phyloP scores from a whole-genome alignment of 2,888 invertebrate species.

The Dynastes grantii region DNA sequence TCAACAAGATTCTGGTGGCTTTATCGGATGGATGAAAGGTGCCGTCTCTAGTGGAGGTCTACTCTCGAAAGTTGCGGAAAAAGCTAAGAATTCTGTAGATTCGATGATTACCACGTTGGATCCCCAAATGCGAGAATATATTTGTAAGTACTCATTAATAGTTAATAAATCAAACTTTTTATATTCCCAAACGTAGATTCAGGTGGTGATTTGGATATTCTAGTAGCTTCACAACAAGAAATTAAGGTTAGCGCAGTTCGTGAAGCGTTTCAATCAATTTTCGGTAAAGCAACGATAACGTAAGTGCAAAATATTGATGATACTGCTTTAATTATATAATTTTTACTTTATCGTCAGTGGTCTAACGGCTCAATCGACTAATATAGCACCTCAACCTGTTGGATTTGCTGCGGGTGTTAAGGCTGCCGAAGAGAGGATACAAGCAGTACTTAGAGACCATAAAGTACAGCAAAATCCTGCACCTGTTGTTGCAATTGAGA shows the following conservation, averaged over 20 bases:
- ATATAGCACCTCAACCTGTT: conserved; percentile 83
- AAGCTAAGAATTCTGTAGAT: conserved; percentile 86
- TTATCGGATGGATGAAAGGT: conserved; percentile 81
- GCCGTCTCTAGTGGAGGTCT: conserved; percentile 79
- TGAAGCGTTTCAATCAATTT: conserved; percentile 85
- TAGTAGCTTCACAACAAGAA: conserved; percentile 86
- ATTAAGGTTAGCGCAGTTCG: conserved; percentile 83
- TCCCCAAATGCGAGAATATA: conserved; percentile 91
- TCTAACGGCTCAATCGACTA: conserved; percentile 74
- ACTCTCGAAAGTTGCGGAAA: conserved; percentile 80
- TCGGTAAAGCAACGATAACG: conserved; percentile 86
- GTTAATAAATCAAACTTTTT: not conserved
- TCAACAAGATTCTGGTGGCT: conserved; percentile 73
- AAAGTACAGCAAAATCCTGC: conserved; percentile 75
- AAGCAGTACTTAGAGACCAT: conserved; percentile 74
- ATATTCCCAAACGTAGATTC: conserved; percentile 73
- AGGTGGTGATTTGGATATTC: conserved; percentile 83
- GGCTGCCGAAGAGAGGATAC: conserved; percentile 82
- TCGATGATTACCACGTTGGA: conserved; percentile 90
- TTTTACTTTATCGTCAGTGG: conserved; percentile 71
- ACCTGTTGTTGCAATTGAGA: conserved; percentile 83
- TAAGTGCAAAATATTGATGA: conserved; percentile 67
- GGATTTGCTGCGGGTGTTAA: conserved; percentile 85
- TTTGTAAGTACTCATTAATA: conserved; percentile 76
- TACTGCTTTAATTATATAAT: too few relatives aligned